Base-by-base conservation (phyloP, 2,888 invertebrate species). In the Oscheius onirici region DNA sequence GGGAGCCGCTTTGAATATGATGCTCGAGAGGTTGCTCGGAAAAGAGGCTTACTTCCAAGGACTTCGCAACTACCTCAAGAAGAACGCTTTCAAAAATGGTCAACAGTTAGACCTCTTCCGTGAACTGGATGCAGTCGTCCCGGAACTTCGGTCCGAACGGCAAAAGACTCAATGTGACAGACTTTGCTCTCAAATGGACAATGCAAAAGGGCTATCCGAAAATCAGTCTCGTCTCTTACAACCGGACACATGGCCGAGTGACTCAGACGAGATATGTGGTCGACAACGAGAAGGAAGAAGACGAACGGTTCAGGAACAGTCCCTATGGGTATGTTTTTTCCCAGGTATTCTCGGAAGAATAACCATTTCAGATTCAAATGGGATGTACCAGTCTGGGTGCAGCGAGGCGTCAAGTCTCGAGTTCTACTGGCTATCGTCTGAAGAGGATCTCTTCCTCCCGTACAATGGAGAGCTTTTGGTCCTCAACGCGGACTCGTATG, bases 401-500 rank as follows among this genome's bases (percentile, higher is more conserved):
- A n/a, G n/a, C 57, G 57, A 3, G 57, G 57, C 5, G 52, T 22
- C 6, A 3, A 20, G 52, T n/a, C n/a, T n/a, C n/a, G 52, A 52
- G 13, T 52, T 52, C 52, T 24, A 52, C 22, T 52, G 52, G 52
- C 6, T 52, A 13, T 13, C 22, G 24, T 20, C 52, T 52, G 52
- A 20, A 8, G 17, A 13, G 5, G 22, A 24, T 24, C 52, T 52
- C 22, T 52, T 52, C 13, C 6, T 52, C 20, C 22, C 20, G 22
- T 11, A n/a, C 52, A 52, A 52, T 13, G 41, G 40, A 20, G 13
- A 34, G 15, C n/a, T n/a, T n/a, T n/a, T 58, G 15, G 58, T 58
- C 17, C 20, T 52, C 17, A 58, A 58, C 34, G 41, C 40, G 34
- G 58, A 58, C 41, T 58, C 58, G 20, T n/a, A 40, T 11, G 58